Conservation (phyloP, 2,888 invertebrate species). For the Hyalella azteca region DNA sequence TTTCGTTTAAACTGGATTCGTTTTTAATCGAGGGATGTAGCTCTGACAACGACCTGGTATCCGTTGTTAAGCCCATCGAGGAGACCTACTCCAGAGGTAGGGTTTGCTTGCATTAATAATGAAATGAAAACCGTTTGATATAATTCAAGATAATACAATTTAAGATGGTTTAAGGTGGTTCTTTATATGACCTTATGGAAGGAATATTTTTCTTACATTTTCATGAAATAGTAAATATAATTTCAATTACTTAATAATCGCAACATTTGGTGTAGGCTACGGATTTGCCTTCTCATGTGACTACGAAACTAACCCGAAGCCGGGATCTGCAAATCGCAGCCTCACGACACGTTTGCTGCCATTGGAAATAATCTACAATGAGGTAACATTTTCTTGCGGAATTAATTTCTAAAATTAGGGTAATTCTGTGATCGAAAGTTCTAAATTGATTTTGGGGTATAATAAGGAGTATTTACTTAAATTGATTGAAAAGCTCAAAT, state of each 20-base stretch:
- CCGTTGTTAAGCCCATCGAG: constrained; percentile 51
- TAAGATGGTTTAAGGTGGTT: no score
- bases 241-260: neutral
- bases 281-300: constrained; percentile 70
- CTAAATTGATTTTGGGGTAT: no score
- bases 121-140: no score
- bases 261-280: constrained; percentile 46
- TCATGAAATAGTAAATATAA: no score
- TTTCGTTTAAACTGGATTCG: constrained; percentile 54
- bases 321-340: constrained; percentile 73
- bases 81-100: constrained; percentile 49
- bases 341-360: constrained; percentile 74
- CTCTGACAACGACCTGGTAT: constrained; percentile 56
- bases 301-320: constrained; percentile 74
- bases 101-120: no score
- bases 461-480: no score
- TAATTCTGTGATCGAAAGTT: no score
- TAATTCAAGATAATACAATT: no score
- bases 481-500: no score
- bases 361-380: constrained; percentile 77
- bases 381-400: constrained; percentile 67
- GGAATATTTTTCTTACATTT: no score
- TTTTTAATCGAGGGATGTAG: constrained; percentile 52
- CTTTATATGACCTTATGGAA: no score
- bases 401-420: neutral